Conservation (phyloP, 2,797 vertebrate genomes). For the Enteromius thamalakanensis region DNA sequence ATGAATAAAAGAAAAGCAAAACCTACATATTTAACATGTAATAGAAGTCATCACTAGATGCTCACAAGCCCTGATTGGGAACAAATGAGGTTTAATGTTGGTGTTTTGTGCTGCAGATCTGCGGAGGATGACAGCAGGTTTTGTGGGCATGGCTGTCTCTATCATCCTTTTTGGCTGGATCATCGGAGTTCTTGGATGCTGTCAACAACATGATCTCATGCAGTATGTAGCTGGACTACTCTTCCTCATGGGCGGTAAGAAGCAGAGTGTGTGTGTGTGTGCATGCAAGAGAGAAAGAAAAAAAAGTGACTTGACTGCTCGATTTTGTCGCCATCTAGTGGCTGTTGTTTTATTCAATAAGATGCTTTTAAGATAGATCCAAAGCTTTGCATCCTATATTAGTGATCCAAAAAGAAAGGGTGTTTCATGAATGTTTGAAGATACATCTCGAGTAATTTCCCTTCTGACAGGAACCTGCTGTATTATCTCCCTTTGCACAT, state of each 20-base stretch:
- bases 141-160: conserved; percentile 94
- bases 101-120: conserved; percentile 77
- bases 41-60: neutral
- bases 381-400: neutral
- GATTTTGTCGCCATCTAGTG: conserved; percentile 51
- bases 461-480: conserved; percentile 88
- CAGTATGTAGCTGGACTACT: conserved; percentile 95
- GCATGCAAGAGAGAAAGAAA: neutral
- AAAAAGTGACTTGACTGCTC: neutral
- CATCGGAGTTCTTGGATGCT: conserved; percentile 92
- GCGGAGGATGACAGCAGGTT: conserved; percentile 93
- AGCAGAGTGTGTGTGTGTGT: neutral
- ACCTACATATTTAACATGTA: neutral
- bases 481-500: conserved; percentile 94
- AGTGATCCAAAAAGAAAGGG: neutral
- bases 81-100: neutral
- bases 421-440: conserved; percentile 4
- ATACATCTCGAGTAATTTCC: neutral
- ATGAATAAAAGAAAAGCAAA: neutral
- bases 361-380: neutral
- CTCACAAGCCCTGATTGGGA: neutral
- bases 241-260: conserved; percentile 94
- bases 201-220: conserved; percentile 95
- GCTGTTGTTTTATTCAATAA: neutral
- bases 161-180: conserved; percentile 95